Conservation (phyloP, 2,888 invertebrate species). For the Amorpha juglandis region DNA sequence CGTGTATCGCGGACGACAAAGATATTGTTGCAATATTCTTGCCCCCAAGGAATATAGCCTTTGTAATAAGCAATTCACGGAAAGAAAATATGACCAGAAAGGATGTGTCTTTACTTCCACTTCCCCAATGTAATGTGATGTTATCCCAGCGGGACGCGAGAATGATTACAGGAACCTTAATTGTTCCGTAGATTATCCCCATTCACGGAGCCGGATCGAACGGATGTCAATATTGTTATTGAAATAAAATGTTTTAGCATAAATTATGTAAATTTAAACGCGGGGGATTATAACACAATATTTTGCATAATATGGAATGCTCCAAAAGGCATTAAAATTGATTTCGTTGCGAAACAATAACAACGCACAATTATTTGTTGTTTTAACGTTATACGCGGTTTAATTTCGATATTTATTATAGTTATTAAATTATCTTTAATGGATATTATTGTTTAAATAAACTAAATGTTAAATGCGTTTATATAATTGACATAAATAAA, state of each 20-base stretch:
- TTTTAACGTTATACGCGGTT: background rate
- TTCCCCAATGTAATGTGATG: conserved; percentile 13
- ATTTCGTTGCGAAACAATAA: conserved; percentile 7
- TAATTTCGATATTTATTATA: background rate
- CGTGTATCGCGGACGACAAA: background rate
- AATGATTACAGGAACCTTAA: conserved; percentile 12
- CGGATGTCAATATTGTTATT: conserved; percentile 13
- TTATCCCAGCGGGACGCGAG: conserved; percentile 5
- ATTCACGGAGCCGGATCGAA: conserved; percentile 1
- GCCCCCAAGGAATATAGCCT: background rate
- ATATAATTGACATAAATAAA: too few relatives aligned
- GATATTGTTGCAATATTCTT: background rate
- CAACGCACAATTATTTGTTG: conserved; percentile 12
- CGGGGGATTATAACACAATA: conserved; percentile 12
- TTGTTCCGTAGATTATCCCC: conserved; percentile 13
- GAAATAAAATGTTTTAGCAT: conserved; percentile 12
- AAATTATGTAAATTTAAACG: conserved; percentile 15
- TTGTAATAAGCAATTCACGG: conserved; percentile 12
- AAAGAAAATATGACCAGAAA: conserved; percentile 11
- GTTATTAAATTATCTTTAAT: background rate
- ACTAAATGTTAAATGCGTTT: background rate
- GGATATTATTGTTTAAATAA: background rate
- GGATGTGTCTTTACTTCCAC: background rate
- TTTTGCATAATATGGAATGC: conserved; percentile 18
- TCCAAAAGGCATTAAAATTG: conserved; percentile 12